Percentiles rank a stretch among this genome's conserved stretches.
phyloP scores from a whole-genome alignment of 2,888 invertebrate species.

The Synanthedon formicaeformis region DNA sequence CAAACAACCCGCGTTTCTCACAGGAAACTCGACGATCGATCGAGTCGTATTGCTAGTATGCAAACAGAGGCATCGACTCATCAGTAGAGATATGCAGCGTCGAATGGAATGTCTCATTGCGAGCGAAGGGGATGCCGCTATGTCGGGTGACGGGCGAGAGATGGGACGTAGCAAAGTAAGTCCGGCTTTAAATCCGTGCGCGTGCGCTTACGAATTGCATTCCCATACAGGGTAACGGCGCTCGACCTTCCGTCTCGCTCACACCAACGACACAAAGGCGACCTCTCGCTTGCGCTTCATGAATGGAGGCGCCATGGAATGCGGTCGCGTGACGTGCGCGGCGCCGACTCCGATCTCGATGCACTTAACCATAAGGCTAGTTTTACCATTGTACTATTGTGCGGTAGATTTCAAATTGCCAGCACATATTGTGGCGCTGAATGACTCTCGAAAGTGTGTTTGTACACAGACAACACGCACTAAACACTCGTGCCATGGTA shows the following conservation, averaged over 20 bases:
- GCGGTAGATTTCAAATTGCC: slow-evolving; percentile 5
- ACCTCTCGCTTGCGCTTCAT: slow-evolving; percentile 55
- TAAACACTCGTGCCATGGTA: background rate
- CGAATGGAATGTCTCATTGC: slow-evolving; percentile 27
- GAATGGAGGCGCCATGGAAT: slow-evolving; percentile 71
- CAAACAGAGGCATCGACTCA: slow-evolving; percentile 43
- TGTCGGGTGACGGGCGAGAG: slow-evolving; percentile 26
- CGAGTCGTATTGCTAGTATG: slow-evolving; percentile 55
- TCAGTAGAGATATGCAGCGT: slow-evolving; percentile 29
- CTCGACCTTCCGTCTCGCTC: slow-evolving; percentile 48
- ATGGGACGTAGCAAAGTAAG: slow-evolving; percentile 34
- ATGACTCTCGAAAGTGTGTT: background rate
- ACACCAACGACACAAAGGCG: slow-evolving; percentile 35
- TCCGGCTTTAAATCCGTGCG: slow-evolving; percentile 53
- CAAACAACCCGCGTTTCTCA: slow-evolving; percentile 60
- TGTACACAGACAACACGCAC: background rate
- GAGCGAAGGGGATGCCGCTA: slow-evolving; percentile 38
- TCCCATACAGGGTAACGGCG: slow-evolving; percentile 62
- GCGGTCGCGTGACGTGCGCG: slow-evolving; percentile 73
- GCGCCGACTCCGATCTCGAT: slow-evolving; percentile 70
- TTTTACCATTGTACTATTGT: slow-evolving; percentile 25
- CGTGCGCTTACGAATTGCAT: slow-evolving; percentile 64
- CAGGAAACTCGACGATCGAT: slow-evolving; percentile 57
- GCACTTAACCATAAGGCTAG: slow-evolving; percentile 57
- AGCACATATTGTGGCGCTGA: background rate